phyloP scores from a whole-genome alignment of 1,140 invertebrate genomes.

The Caerostris extrusa region DNA sequence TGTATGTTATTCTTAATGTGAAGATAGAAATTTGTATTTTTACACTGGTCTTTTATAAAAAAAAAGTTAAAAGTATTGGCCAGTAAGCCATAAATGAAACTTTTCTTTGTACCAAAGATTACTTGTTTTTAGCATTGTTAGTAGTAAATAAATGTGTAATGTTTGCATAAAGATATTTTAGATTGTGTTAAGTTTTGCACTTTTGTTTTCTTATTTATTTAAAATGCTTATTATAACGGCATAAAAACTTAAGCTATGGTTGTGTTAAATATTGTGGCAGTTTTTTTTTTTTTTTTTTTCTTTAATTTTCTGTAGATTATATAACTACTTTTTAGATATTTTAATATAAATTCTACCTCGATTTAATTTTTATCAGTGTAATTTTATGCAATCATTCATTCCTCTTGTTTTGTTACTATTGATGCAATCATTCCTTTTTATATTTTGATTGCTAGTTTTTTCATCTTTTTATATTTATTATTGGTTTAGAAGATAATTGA shows the following conservation, averaged over 20 bases:
- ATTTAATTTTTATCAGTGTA: constrained; percentile 18
- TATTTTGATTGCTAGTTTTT: constrained; percentile 24
- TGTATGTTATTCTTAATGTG: constrained; percentile 67
- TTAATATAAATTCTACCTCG: constrained; percentile 70
- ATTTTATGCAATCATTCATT: constrained; percentile 49
- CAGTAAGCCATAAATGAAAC: constrained; percentile 58
- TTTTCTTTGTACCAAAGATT: constrained; percentile 73
- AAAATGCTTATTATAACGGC: constrained; percentile 70
- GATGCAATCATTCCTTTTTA: constrained; percentile 76
- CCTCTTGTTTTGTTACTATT: constrained; percentile 57
- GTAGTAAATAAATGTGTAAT: constrained; percentile 57
- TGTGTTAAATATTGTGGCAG: constrained; percentile 61
- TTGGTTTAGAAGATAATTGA: constrained; percentile 24
- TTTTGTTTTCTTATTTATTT: constrained; percentile 66
- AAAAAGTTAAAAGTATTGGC: constrained; percentile 58
- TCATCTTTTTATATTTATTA: constrained; percentile 34
- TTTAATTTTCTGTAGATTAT: constrained; percentile 33
- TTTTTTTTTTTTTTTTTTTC: constrained; percentile 48
- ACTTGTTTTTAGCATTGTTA: constrained; percentile 70
- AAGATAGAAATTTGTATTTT: constrained; percentile 75
- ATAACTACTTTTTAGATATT: constrained; percentile 29
- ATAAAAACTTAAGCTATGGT: constrained; percentile 60
- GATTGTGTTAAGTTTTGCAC: constrained; percentile 66
- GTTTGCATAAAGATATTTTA: constrained; percentile 73
- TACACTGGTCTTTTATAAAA: constrained; percentile 75